A percentile compares a stretch with the other conserved stretches of the same genome.
phyloP scores from a whole-genome alignment of 2,113 vertebrate genomes.

The Laticauda colubrina region DNA sequence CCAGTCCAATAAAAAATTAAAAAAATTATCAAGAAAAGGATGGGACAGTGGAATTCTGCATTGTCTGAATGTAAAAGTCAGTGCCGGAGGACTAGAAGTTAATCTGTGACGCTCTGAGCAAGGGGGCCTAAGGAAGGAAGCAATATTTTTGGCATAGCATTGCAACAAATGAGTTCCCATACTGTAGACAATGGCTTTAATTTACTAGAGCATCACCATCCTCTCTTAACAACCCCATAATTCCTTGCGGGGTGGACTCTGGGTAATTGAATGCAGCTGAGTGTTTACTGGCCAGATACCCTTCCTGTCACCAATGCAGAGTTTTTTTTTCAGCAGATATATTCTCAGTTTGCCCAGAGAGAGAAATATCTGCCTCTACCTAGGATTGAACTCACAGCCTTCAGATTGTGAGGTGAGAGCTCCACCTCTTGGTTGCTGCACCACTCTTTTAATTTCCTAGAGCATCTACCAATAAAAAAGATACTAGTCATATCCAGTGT shows the following conservation, averaged over 20 bases:
- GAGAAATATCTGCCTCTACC: too few relatives aligned
- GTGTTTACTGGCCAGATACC: too few relatives aligned
- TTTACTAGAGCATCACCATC: background rate
- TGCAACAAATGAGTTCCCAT: background rate
- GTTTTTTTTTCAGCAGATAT: too few relatives aligned
- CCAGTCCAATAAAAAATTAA: background rate
- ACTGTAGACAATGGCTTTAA: background rate
- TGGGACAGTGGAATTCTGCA: background rate
- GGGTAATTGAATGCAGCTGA: too few relatives aligned
- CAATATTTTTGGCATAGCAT: background rate
- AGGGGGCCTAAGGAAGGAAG: background rate
- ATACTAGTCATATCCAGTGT: background rate
- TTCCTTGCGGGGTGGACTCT: too few relatives aligned
- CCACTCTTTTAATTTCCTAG: too few relatives aligned
- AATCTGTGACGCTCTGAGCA: background rate
- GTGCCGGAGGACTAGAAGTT: background rate
- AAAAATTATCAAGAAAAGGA: conserved; percentile 17
- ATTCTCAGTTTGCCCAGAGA: too few relatives aligned
- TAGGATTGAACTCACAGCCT: too few relatives aligned
- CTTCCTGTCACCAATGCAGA: too few relatives aligned
- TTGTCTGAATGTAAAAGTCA: background rate
- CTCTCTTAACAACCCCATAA: too few relatives aligned
- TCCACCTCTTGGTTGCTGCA: too few relatives aligned
- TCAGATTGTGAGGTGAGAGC: too few relatives aligned
- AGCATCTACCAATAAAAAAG: background rate